A percentile compares a stretch with the other conserved stretches of the same genome.
phyloP scores from a whole-genome alignment of 2,113 vertebrate species.

The Tetraodon nigroviridis region DNA sequence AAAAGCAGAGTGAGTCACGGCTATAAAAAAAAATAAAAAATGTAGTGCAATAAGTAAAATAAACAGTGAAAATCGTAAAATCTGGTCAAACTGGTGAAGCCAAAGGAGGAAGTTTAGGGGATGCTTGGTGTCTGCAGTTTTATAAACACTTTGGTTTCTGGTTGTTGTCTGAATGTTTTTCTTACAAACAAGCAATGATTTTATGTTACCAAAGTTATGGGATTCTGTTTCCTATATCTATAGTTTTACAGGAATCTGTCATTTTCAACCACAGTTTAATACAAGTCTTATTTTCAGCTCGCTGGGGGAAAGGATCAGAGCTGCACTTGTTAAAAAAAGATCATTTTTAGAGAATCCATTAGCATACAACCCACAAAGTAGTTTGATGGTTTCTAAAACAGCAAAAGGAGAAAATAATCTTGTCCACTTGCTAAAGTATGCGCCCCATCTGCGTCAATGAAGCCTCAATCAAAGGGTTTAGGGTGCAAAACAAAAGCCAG shows the following conservation, averaged over 20 bases:
- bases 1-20: not conserved
- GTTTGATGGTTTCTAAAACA: not conserved
- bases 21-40: slow-evolving; percentile 24
- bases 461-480: slow-evolving; percentile 44
- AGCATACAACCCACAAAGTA: too few relatives aligned
- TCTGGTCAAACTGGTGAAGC: slow-evolving; percentile 31
- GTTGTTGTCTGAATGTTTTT: slow-evolving; percentile 4
- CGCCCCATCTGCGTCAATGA: slow-evolving; percentile 40
- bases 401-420: slow-evolving; percentile 10
- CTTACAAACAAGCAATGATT: too few relatives aligned
- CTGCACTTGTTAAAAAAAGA: too few relatives aligned
- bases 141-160: slow-evolving; percentile 35
- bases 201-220: too few relatives aligned
- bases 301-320: too few relatives aligned
- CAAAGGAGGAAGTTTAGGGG: slow-evolving; percentile 25
- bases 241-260: too few relatives aligned
- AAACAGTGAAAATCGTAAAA: slow-evolving; percentile 41
- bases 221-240: too few relatives aligned
- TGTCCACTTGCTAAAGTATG: slow-evolving; percentile 40
- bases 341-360: too few relatives aligned
- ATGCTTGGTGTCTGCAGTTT: slow-evolving; percentile 22
- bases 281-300: too few relatives aligned
- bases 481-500: slow-evolving; percentile 48
- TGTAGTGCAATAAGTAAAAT: slow-evolving; percentile 44
- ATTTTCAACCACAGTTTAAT: too few relatives aligned